Conservation (phyloP, 1,140 invertebrate genomes). For the Drosophila burlai region DNA sequence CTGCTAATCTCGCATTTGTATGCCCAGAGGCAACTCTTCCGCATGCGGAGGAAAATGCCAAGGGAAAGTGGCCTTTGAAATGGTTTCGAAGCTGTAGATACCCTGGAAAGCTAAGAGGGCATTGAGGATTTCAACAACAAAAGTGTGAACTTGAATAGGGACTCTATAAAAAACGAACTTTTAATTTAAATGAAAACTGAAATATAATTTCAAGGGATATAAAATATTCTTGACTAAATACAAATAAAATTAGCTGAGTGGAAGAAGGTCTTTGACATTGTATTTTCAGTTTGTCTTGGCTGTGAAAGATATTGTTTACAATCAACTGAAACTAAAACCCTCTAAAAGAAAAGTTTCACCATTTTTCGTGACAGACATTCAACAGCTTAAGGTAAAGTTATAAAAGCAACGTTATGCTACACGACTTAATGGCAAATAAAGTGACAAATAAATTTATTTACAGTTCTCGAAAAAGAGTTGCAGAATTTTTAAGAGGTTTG, state of each 20-base stretch:
- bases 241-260: too few relatives aligned
- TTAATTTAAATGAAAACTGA: too few relatives aligned
- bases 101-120: constrained; percentile 10
- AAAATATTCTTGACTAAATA: background rate
- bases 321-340: background rate
- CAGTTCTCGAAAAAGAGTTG: background rate
- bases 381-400: constrained; percentile 1
- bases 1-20: constrained; percentile 66
- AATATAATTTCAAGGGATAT: background rate
- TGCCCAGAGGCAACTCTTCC: constrained; percentile 67
- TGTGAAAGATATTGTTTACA: background rate
- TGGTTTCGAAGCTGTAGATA: constrained; percentile 16
- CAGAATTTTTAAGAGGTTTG: constrained; percentile 2
- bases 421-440: constrained; percentile 7
- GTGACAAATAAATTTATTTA: constrained; percentile 5
- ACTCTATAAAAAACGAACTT: background rate
- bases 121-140: background rate
- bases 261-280: background rate
- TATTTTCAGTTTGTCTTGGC: background rate
- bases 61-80: constrained; percentile 27
- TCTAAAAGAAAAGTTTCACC: constrained; percentile 1
- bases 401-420: constrained; percentile 13
- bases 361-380: background rate
- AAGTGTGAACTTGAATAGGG: background rate
- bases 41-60: constrained; percentile 42